A percentile compares a stretch with the other conserved stretches of the same genome.
Evolutionary conservation across 2,797 vertebrate species (phyloP).

Genomic region (Microchirus variegatus): DNA sequence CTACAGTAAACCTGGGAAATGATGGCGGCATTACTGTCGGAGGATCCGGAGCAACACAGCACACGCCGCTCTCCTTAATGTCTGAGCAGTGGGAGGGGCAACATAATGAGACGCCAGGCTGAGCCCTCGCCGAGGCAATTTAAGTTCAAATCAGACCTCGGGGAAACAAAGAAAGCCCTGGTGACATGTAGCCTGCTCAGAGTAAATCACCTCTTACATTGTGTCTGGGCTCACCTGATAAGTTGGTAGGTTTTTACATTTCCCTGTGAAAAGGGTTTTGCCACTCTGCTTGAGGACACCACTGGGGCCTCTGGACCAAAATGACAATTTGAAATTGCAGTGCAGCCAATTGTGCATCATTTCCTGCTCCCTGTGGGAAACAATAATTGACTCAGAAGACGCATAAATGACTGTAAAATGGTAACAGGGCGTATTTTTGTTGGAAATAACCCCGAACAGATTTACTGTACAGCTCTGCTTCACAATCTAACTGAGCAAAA

Average conservation of each 20-base stretch:
- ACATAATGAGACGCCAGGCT: conserved; percentile 64
- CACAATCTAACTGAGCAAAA: conserved; percentile 7
- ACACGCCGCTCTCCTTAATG: conserved; percentile 57
- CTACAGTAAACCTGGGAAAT: conserved; percentile 52
- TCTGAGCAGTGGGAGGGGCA: conserved; percentile 64
- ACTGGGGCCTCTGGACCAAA: conserved; percentile 69
- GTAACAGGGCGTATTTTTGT: conserved; percentile 25
- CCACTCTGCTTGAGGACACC: conserved; percentile 66
- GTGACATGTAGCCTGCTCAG: conserved; percentile 74
- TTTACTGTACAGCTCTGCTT: neutral
- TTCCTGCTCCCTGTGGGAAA: conserved; percentile 44
- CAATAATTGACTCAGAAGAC: conserved; percentile 51
- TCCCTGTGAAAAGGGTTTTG: conserved; percentile 72
- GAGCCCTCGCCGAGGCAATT: conserved; percentile 78
- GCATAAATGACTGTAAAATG: conserved; percentile 40
- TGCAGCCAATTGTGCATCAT: conserved; percentile 51
- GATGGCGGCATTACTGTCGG: conserved; percentile 71
- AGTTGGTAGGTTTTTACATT: conserved; percentile 75
- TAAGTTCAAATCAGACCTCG: conserved; percentile 81
- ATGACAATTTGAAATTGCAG: conserved; percentile 75
- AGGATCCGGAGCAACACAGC: conserved; percentile 38
- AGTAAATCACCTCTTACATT: conserved; percentile 81
- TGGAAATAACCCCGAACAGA: conserved; percentile 24
- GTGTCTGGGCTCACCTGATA: conserved; percentile 76
- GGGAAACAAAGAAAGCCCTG: conserved; percentile 72